Conservation (phyloP, 2,888 invertebrate genomes). For the Dasysyrphus tricinctus region DNA sequence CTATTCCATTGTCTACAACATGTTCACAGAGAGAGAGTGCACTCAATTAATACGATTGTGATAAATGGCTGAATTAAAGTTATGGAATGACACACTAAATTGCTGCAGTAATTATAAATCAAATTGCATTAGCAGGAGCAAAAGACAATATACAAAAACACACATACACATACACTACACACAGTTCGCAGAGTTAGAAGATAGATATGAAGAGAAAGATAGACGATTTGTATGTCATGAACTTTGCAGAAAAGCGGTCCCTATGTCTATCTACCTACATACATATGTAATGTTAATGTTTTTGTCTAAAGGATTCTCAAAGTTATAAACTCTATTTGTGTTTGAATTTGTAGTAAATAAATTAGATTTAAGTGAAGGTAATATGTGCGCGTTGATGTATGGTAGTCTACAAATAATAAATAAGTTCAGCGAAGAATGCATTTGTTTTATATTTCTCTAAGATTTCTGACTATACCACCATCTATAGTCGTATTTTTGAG, state of each 20-base stretch:
- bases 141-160: slow-evolving; percentile 3
- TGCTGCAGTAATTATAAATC: slow-evolving; percentile 75
- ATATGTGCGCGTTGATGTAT: too few species aligned
- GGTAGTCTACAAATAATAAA: too few species aligned
- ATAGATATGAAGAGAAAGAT: neutral
- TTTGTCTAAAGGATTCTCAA: neutral
- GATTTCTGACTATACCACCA: too few species aligned
- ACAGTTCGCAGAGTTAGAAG: slow-evolving; percentile 36
- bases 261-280: neutral
- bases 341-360: neutral
- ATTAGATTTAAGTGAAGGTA: too few species aligned
- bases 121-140: slow-evolving; percentile 69
- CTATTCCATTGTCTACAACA: slow-evolving; percentile 26
- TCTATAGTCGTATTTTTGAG: too few species aligned
- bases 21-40: slow-evolving; percentile 23
- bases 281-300: neutral
- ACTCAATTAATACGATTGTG: slow-evolving; percentile 74
- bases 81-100: slow-evolving; percentile 73
- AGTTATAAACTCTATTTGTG: slow-evolving; percentile 3
- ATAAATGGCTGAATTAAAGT: slow-evolving; percentile 73
- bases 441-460: too few species aligned
- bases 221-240: slow-evolving; percentile 57
- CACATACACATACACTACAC: slow-evolving; percentile 16
- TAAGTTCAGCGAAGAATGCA: too few species aligned
- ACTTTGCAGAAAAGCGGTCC: slow-evolving; percentile 40